These are phyloP conservation scores for Mimachlamys varia DNA, from an alignment of 2,888 invertebrate genomes.

Conservation along the genomic window DNA sequence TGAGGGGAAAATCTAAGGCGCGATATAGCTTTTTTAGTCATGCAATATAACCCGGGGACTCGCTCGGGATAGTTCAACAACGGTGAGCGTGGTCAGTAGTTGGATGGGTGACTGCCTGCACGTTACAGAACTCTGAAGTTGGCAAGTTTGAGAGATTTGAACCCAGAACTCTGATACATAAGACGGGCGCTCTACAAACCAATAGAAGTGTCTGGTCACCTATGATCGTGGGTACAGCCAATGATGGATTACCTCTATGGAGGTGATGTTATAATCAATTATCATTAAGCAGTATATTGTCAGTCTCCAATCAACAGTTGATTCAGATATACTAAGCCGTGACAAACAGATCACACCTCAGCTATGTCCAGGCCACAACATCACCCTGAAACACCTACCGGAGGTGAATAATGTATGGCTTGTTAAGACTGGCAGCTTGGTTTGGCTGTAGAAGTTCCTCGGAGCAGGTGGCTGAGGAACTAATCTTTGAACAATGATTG, in stretches of 20 bases:
- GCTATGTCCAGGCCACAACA: neutral
- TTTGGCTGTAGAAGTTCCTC: neutral
- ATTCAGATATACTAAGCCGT: neutral
- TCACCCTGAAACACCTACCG: neutral
- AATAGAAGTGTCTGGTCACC: too few species aligned
- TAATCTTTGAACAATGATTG: slow-evolving; percentile 14
- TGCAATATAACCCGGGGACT: too few species aligned
- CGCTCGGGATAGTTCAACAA: too few species aligned
- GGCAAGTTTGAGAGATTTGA: too few species aligned
- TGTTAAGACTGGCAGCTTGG: neutral
- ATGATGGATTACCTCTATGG: too few species aligned
- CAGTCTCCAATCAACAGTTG: neutral
- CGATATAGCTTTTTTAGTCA: too few species aligned
- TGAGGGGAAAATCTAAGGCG: too few species aligned
- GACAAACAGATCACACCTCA: neutral
- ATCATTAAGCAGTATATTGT: neutral
- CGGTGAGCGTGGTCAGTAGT: too few species aligned
- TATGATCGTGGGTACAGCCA: neutral
- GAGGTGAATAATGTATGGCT: neutral
- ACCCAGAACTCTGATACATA: too few species aligned
- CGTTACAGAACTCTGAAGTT: too few species aligned
- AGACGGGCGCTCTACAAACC: too few species aligned
- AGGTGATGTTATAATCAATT: neutral
- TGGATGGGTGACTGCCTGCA: too few species aligned
- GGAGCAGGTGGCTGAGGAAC: neutral